phyloP scores from a whole-genome alignment of 2,888 invertebrate species.

The Tetropium fuscum region DNA sequence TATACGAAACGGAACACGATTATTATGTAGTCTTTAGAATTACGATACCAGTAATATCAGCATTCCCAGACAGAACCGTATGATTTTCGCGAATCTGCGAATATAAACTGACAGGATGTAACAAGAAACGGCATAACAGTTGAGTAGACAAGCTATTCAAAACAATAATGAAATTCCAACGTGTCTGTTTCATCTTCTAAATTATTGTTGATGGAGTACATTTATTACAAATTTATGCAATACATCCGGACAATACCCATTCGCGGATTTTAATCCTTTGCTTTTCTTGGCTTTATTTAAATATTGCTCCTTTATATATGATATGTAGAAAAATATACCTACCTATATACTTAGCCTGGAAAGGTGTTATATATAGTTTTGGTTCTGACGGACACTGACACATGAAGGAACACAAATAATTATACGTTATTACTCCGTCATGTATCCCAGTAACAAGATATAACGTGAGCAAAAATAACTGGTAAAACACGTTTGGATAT shows the following conservation, averaged over 20 bases:
- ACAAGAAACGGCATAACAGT: slow-evolving; percentile 9
- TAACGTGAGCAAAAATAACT: neutral
- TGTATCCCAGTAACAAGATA: neutral
- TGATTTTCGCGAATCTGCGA: slow-evolving; percentile 1
- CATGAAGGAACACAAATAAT: no score
- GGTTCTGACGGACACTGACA: no score
- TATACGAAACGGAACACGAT: no score
- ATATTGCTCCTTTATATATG: no score
- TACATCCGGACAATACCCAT: neutral
- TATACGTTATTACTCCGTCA: neutral
- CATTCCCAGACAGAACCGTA: slow-evolving; percentile 7
- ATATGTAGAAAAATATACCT: no score
- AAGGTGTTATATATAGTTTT: no score
- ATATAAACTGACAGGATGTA: slow-evolving; percentile 17
- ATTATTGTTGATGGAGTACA: slow-evolving; percentile 5
- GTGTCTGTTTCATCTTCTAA: slow-evolving; percentile 17
- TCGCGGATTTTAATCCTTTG: slow-evolving; percentile 18
- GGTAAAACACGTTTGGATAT: slow-evolving; percentile 31
- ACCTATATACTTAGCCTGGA: no score
- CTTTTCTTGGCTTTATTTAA: no score
- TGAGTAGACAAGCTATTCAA: slow-evolving; percentile 12
- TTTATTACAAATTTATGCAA: slow-evolving; percentile 15
- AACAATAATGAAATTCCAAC: slow-evolving; percentile 15
- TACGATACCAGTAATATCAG: no score
- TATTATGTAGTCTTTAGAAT: no score